phyloP scores from a whole-genome alignment of 2,113 vertebrate species.

The Tragelaphus buxtoni region DNA sequence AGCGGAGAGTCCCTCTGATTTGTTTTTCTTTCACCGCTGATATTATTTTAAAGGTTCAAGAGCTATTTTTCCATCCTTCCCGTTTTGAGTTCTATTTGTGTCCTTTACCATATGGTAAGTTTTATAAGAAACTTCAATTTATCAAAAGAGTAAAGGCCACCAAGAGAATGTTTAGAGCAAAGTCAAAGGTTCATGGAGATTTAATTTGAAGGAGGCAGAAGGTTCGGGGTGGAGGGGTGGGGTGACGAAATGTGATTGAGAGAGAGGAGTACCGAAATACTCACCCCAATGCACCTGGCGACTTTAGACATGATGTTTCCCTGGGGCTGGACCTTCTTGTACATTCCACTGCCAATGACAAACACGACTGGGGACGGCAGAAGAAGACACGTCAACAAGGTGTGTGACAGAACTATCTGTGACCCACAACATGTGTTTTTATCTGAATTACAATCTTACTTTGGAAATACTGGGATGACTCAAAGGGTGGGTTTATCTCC shows the following conservation, averaged over 20 bases:
- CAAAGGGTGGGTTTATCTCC: neutral
- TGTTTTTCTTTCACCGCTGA: neutral
- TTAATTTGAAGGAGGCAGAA: neutral
- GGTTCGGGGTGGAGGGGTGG: neutral
- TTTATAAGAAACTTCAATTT: neutral
- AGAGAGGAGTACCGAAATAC: constrained; percentile 63
- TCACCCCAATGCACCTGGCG: constrained; percentile 90
- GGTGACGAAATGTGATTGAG: rapidly evolving
- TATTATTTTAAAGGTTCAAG: neutral
- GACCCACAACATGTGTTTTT: neutral
- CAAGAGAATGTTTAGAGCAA: neutral
- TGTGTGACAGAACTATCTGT: too few relatives aligned
- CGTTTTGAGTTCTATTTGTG: neutral
- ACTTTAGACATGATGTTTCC: constrained; percentile 92
- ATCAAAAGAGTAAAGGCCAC: neutral
- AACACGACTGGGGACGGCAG: constrained; percentile 87
- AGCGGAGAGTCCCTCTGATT: neutral
- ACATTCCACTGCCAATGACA: constrained; percentile 89
- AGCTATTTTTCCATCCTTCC: neutral
- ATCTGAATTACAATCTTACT: neutral
- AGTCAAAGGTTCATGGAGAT: neutral
- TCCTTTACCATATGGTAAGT: neutral
- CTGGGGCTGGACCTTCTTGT: constrained; percentile 90
- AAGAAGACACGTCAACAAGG: neutral
- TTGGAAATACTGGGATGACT: neutral